Conservation (phyloP, 2,797 vertebrate species). For the Scyliorhinus canicula region DNA sequence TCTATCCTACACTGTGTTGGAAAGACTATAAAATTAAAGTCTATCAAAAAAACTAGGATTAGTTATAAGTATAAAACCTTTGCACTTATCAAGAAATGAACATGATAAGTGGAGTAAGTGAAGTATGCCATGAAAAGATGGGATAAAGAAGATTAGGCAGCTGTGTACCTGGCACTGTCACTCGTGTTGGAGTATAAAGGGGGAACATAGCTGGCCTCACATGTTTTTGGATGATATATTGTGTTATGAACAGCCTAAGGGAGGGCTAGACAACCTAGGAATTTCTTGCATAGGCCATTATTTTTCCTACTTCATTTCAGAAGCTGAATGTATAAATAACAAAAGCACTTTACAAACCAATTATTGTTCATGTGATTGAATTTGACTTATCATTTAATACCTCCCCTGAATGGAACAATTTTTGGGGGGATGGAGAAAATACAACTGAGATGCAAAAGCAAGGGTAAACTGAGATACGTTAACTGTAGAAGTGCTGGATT, state of each 20-base stretch:
- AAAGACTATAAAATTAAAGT: conserved; percentile 21
- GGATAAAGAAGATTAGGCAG: neutral
- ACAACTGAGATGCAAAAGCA: neutral
- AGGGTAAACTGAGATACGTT: neutral
- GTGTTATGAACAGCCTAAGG: neutral
- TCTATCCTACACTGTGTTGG: neutral
- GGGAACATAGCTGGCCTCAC: neutral
- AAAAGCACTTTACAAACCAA: neutral
- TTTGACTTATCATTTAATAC: neutral
- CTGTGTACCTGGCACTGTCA: neutral
- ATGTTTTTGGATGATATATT: conserved; percentile 14
- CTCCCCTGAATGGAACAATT: neutral
- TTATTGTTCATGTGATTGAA: neutral
- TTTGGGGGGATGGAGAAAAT: neutral
- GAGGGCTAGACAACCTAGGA: neutral
- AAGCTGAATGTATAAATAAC: conserved; percentile 1
- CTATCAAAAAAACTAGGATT: neutral
- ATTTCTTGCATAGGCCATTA: neutral
- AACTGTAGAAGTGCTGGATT: neutral
- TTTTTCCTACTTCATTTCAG: neutral
- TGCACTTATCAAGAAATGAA: conserved; percentile 26
- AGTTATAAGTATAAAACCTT: conserved; percentile 12
- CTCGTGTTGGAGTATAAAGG: neutral
- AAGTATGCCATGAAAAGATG: neutral
- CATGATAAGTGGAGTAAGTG: conserved; percentile 24